Evolutionary conservation across 2,113 vertebrate species (phyloP), one percentile per base, ranked within the genome.

Genomic region (Tenebrosternarchus preto): DNA sequence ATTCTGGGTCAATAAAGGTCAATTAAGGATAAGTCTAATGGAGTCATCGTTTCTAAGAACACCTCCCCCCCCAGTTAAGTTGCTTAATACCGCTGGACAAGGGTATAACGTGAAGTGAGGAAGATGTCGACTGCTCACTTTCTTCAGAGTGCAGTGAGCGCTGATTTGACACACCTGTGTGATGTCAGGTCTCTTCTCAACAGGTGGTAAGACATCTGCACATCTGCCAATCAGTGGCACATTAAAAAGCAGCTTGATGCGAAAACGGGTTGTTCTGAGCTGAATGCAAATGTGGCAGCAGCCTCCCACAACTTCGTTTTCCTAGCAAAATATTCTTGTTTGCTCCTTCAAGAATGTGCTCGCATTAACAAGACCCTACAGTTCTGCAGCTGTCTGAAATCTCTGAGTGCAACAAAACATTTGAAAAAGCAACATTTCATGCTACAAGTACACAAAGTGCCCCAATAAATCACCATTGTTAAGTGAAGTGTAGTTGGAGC

Each of bases 101-200:
- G 69, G 69, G 50, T 66, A 74, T 46, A 71, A 76, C 80, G 50
- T n/a, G 73, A 80, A 78, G 43, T 55, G 22, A 59, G 43, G 76
- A 81, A 12, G 69, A 15, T 83, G 84, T 86, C 17, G 82, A 86
- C 84, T 56, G 1, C 25, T 68, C 25, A 73, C 79, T 84, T 84
- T 82, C 80, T 80, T 80, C 71, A 33, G 80, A 82, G 74, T 77
- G 78, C 75, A 82, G 83, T 80, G 79, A 77, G 80, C 64, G 77
- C 80, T 85, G 78, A 86, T 85, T 86, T 78, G 77, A 80, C 81
- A 80, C 77, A 86, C 82, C 83, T 83, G 78, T 81, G 5, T 84
- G 82, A 86, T 86, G 83, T 82, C 88, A 84, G 82, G 75, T 78
- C 81, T 60, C 81, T 85, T 82, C 82, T 70, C 88, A 67, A 82